phyloP scores from a whole-genome alignment of 2,888 invertebrate genomes.

The Caenorhabditis sp. region DNA sequence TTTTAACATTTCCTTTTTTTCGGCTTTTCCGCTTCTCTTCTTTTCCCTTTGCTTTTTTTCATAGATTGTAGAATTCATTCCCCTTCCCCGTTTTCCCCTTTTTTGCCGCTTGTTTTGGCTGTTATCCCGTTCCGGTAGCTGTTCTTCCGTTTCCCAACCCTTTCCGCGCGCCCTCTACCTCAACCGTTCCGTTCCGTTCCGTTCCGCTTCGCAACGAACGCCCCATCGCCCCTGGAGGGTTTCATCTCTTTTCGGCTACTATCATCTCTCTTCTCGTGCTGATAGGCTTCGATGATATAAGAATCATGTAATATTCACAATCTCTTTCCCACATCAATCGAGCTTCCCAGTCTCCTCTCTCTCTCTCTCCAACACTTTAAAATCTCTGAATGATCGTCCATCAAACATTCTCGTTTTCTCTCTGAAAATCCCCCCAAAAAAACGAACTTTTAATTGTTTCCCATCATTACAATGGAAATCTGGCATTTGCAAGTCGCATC shows the following conservation, averaged over 20 bases:
- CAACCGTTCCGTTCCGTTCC: background rate
- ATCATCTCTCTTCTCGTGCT: conserved; percentile 14
- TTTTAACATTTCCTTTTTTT: conserved; percentile 1
- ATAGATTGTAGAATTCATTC: no score
- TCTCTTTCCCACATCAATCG: conserved; percentile 20
- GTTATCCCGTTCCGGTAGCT: conserved; percentile 40
- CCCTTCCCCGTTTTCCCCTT: background rate
- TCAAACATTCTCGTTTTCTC: background rate
- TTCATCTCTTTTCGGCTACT: background rate
- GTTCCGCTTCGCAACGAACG: no score
- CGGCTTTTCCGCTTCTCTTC: background rate
- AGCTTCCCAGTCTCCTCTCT: conserved; percentile 5
- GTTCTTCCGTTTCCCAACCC: conserved; percentile 1
- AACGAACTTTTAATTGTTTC: conserved; percentile 22
- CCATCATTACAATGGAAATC: background rate
- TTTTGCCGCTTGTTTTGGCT: conserved; percentile 6
- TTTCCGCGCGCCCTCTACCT: conserved; percentile 42
- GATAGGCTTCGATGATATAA: conserved; percentile 26
- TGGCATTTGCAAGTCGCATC: no score
- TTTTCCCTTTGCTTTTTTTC: conserved; percentile 8
- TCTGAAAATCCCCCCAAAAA: background rate
- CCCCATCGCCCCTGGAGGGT: conserved; percentile 6
- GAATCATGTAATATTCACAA: conserved; percentile 43
- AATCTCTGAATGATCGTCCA: conserved; percentile 37
- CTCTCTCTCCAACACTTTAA: background rate